Base-by-base conservation (phyloP, 2,113 vertebrate genomes). In the Cryptoleucopteryx plumbea region DNA sequence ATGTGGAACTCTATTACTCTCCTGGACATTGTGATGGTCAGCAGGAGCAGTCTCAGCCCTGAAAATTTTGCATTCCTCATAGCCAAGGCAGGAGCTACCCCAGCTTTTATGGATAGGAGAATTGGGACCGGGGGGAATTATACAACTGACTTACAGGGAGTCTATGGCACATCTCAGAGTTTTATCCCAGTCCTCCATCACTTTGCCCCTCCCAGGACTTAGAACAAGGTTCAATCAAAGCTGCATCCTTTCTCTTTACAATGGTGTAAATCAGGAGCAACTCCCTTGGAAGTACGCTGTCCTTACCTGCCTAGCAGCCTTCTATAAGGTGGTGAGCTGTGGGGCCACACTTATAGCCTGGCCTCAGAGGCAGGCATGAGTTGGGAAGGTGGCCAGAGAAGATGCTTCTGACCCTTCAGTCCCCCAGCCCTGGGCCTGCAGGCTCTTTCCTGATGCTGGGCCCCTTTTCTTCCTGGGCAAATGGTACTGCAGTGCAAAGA, bases 1-100 rank as follows among this genome's bases (percentile, higher is more conserved):
- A 67, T 1, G 0, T 4, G 15, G 50, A 45, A 23, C 42, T 82
- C 23, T 50, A 2, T 20, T 4, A 0, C 16, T 59, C n/a, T 67
- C 52, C 38, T 40, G 38, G 42, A 10, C 21, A 16, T 34, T 67
- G 61, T 17, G 61, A 38, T 11, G 36, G 52, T 13, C 8, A 4
- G 47, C 56, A 70, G 65, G 70, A 82, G 40, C n/a, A 62, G 19
- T 23, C 10, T 9, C 40, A 77, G 53, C 18, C 43, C 72, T 63
- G 52, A 16, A 48, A 70, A 42, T 36, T 58, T 65, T 73, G 36
- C 27, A 52, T 38, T 47, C 34, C 72, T 70, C 63, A 16, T 3
- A 77, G 40, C 14, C 48, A 73, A 70, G 36, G 65, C 81, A 89
- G 63, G 34, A 91, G 23, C 12, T 9, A 7, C 10, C 58, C 12